These are phyloP conservation scores for Stenchaetothrips biformis DNA, from an alignment of 2,888 invertebrate genomes.

Conservation along the genomic window DNA sequence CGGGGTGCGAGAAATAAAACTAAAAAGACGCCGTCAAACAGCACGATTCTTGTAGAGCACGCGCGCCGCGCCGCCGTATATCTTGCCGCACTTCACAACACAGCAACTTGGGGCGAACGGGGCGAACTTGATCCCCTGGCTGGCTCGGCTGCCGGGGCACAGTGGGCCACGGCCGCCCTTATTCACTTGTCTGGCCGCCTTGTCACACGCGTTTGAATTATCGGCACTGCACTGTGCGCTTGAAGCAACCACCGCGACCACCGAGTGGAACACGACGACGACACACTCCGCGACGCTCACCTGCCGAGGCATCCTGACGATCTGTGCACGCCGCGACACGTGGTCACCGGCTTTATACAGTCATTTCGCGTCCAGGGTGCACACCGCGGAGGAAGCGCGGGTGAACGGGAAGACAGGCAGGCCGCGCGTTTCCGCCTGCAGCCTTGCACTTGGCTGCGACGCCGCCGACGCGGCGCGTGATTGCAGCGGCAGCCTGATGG, in stretches of 20 bases:
- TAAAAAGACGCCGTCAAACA: no score
- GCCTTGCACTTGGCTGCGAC: constrained; percentile 6
- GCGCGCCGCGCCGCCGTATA: no score
- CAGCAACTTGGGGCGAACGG: no score
- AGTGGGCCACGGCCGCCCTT: no score
- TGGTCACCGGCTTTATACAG: not conserved
- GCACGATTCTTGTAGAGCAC: no score
- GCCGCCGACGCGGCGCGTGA: not conserved
- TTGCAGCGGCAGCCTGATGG: constrained; percentile 4
- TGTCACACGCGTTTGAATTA: no score
- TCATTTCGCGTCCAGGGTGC: not conserved
- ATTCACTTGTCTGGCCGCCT: no score
- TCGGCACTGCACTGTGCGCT: no score
- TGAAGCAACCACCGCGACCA: not conserved
- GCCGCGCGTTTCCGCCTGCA: constrained; percentile 4
- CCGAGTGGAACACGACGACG: not conserved
- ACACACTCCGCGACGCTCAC: not conserved
- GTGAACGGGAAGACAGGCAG: not conserved
- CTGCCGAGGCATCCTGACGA: constrained; percentile 6
- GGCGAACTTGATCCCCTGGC: no score
- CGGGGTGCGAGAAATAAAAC: no score
- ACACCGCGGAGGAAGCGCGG: not conserved
- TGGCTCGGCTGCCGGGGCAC: no score
- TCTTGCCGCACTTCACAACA: no score
- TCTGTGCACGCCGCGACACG: not conserved